phyloP scores from a whole-genome alignment of 2,797 vertebrate genomes.

The Graptemys geographica region DNA sequence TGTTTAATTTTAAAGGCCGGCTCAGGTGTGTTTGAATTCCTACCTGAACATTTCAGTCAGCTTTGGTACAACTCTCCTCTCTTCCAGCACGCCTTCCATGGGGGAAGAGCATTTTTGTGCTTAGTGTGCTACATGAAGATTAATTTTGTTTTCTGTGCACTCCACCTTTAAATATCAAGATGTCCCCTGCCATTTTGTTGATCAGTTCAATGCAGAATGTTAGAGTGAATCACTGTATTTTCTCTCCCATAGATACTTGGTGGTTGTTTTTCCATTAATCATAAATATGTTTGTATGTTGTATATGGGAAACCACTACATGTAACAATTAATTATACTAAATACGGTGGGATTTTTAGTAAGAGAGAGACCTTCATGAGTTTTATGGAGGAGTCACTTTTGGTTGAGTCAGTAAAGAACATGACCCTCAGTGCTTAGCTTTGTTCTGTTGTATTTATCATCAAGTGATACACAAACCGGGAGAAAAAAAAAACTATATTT shows the following conservation, averaged over 20 bases:
- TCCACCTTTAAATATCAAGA: neutral
- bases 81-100: neutral
- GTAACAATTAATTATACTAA: neutral
- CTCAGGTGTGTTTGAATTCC: neutral
- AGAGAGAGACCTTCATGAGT: neutral
- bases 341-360: neutral
- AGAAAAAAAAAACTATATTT: neutral
- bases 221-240: neutral
- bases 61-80: neutral
- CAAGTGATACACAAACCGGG: neutral
- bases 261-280: neutral
- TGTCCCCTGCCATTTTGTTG: neutral
- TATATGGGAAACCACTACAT: neutral
- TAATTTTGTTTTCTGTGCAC: neutral
- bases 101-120: neutral
- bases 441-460: neutral
- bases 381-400: neutral
- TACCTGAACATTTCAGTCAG: neutral
- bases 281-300: neutral
- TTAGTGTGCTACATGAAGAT: neutral
- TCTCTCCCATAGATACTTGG: neutral
- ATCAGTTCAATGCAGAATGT: neutral
- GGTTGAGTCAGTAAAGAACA: neutral
- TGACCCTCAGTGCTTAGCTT: neutral
- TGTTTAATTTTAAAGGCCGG: neutral